These are phyloP conservation scores for Petrophora chlorosata DNA, from an alignment of 2,888 invertebrate genomes.

Conservation along the genomic window DNA sequence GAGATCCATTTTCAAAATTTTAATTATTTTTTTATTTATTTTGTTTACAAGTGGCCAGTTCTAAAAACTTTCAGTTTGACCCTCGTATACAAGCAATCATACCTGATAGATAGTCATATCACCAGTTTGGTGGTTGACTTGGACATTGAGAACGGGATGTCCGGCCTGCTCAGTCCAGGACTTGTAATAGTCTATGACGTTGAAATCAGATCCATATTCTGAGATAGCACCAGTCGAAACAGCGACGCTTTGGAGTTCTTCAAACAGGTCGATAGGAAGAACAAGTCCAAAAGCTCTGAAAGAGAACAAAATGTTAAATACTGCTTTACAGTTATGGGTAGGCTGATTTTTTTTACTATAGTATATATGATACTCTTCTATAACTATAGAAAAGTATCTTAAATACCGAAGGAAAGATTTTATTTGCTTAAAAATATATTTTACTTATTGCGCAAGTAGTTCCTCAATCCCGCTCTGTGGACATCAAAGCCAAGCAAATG, in stretches of 20 bases:
- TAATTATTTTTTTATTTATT: no score
- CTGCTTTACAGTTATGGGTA: neutral
- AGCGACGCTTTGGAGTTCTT: slow-evolving; percentile 64
- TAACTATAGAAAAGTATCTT: no score
- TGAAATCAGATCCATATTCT: slow-evolving; percentile 63
- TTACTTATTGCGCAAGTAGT: slow-evolving; percentile 82
- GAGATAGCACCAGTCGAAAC: slow-evolving; percentile 48
- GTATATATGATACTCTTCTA: no score
- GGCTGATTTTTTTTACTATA: no score
- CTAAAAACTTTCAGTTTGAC: no score
- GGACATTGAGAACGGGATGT: slow-evolving; percentile 83
- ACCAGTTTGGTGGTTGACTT: slow-evolving; percentile 70
- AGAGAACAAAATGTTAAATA: slow-evolving; percentile 1
- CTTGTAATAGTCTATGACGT: slow-evolving; percentile 66
- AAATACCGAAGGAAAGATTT: neutral
- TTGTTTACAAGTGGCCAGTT: no score
- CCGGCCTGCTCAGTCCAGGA: slow-evolving; percentile 84
- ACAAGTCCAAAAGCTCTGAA: slow-evolving; percentile 66
- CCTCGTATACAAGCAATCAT: no score
- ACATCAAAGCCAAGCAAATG: slow-evolving; percentile 81
- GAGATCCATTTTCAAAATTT: no score
- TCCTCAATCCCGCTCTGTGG: slow-evolving; percentile 80
- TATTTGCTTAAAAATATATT: slow-evolving; percentile 14
- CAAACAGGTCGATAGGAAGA: slow-evolving; percentile 77
- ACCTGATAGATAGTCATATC: slow-evolving; percentile 74